phyloP scores from a whole-genome alignment of 2,797 vertebrate genomes.

The Mastacembelus armatus region DNA sequence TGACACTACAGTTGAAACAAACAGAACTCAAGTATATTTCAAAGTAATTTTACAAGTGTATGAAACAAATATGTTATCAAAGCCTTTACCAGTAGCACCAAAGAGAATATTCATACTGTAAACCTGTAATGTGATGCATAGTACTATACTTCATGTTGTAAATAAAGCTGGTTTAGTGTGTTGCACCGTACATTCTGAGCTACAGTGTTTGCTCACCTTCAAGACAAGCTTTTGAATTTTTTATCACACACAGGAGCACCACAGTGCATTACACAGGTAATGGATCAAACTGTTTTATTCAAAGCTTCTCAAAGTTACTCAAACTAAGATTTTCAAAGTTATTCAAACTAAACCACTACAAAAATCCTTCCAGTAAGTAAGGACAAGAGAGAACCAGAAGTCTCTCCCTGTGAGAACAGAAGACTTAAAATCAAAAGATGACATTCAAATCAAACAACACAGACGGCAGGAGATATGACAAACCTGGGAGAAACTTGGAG shows the following conservation, averaged over 20 bases:
- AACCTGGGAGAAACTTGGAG: no score
- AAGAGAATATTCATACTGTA: no score
- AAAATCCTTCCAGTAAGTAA: not conserved
- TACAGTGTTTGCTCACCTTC: not conserved
- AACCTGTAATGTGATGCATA: no score
- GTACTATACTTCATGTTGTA: not conserved
- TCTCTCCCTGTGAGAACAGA: conserved; percentile 6
- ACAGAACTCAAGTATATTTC: no score
- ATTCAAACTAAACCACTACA: conserved; percentile 1
- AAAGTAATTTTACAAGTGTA: no score
- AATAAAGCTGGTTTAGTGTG: conserved; percentile 23
- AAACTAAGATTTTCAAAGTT: conserved; percentile 15
- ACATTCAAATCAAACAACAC: conserved; percentile 21
- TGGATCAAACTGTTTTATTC: conserved; percentile 24
- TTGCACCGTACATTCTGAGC: not conserved
- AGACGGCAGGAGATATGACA: conserved; percentile 3
- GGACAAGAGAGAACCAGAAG: no score
- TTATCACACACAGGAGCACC: not conserved
- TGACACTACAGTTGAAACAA: no score
- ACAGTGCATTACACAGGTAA: conserved; percentile 23
- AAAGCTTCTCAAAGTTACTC: not conserved
- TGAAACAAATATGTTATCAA: no score
- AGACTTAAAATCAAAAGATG: conserved; percentile 23
- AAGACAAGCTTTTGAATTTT: conserved; percentile 19
- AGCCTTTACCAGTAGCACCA: no score